These are phyloP conservation scores for Agrochola lychnidis DNA, from an alignment of 2,888 invertebrate genomes.

Conservation along the genomic window DNA sequence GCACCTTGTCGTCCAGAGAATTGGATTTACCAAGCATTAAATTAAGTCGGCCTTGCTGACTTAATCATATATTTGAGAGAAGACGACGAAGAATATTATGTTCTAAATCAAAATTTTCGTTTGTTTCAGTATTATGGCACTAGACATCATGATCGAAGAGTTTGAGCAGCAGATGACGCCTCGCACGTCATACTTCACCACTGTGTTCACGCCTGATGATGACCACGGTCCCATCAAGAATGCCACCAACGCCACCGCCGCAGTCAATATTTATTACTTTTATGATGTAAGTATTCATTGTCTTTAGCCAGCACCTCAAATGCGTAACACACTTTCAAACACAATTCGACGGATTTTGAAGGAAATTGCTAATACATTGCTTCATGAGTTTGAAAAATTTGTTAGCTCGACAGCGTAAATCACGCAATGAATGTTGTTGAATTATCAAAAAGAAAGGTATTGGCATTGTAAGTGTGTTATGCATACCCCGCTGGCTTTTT, in stretches of 20 bases:
- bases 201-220: slow-evolving; percentile 67
- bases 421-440: not conserved
- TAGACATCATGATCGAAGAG: slow-evolving; percentile 78
- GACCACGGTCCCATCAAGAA: slow-evolving; percentile 67
- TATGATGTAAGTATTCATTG: slow-evolving; percentile 78
- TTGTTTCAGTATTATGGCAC: slow-evolving; percentile 80
- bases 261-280: slow-evolving; percentile 81
- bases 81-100: not conserved
- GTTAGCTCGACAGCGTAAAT: not conserved
- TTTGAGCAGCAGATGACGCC: slow-evolving; percentile 75
- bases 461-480: not conserved
- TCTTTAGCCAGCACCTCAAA: not conserved
- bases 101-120: not conserved
- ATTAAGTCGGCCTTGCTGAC: too few relatives aligned
- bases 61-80: too few relatives aligned
- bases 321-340: not conserved
- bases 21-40: too few relatives aligned
- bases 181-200: slow-evolving; percentile 75
- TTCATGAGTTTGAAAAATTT: not conserved
- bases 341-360: not conserved
- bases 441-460: not conserved
- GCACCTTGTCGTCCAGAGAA: too few relatives aligned
- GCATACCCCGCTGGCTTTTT: too few relatives aligned
- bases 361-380: not conserved
- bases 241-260: slow-evolving; percentile 70